Evolutionary conservation across 1,140 invertebrate genomes (phyloP).

Genomic region (Colletes gigas): DNA sequence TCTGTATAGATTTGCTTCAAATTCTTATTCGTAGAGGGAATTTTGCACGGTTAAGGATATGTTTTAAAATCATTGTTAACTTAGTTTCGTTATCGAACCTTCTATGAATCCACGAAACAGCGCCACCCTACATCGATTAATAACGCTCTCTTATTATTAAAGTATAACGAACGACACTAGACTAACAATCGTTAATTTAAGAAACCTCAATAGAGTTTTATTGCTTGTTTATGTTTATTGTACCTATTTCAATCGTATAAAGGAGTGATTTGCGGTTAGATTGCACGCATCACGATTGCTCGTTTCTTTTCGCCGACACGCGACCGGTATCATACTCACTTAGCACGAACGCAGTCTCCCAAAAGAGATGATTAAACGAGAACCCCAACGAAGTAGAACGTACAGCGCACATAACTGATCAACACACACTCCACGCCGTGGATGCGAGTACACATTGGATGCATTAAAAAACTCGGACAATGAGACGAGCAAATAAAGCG

Average conservation of each 20-base stretch:
- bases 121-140: too few relatives aligned
- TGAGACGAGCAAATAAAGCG: slow-evolving; percentile 66
- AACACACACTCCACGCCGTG: slow-evolving; percentile 44
- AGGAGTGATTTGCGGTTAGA: slow-evolving; percentile 20
- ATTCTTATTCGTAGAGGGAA: too few relatives aligned
- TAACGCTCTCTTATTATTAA: too few relatives aligned
- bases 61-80: too few relatives aligned
- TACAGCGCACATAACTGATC: slow-evolving; percentile 37
- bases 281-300: slow-evolving; percentile 28
- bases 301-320: slow-evolving; percentile 46
- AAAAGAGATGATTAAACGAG: slow-evolving; percentile 74
- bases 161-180: too few relatives aligned
- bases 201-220: too few relatives aligned
- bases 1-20: too few relatives aligned
- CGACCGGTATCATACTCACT: slow-evolving; percentile 48
- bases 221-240: neutral
- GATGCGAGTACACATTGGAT: slow-evolving; percentile 30
- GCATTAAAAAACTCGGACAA: slow-evolving; percentile 67
- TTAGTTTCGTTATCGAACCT: too few relatives aligned
- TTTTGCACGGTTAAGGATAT: too few relatives aligned
- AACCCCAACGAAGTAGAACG: slow-evolving; percentile 53
- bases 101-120: too few relatives aligned
- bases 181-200: too few relatives aligned
- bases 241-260: neutral
- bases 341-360: slow-evolving; percentile 62